Evolutionary conservation across 2,888 invertebrate species (phyloP).

Genomic region (Melanophora roralis): DNA sequence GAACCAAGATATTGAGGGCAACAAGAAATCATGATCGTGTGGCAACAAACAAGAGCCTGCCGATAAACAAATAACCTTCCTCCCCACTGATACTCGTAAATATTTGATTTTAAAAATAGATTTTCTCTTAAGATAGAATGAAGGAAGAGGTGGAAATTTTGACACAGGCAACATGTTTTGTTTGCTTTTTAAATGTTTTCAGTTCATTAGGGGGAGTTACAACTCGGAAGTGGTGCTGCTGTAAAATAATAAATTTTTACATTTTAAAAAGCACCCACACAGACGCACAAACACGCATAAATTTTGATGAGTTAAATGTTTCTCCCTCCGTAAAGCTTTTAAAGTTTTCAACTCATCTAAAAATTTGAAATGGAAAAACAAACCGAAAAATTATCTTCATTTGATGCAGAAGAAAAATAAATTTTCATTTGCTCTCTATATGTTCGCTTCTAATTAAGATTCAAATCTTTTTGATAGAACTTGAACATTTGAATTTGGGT

Average conservation of each 20-base stretch:
- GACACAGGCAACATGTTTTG: not conserved
- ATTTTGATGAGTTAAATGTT: not conserved
- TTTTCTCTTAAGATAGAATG: not conserved
- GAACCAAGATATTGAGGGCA: conserved; percentile 57
- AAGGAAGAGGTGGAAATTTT: not conserved
- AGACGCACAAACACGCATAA: not conserved
- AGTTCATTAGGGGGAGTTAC: conserved; percentile 14
- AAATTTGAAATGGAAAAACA: not conserved
- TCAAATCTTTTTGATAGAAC: not conserved
- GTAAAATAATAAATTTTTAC: not conserved
- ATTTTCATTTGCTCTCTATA: not conserved
- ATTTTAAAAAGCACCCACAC: conserved; percentile 12
- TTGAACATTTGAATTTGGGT: not conserved
- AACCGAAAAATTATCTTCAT: not conserved
- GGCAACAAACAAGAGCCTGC: conserved; percentile 27
- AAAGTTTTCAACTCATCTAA: not conserved
- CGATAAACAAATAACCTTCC: conserved; percentile 25
- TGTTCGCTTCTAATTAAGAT: not conserved
- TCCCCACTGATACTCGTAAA: conserved; percentile 9
- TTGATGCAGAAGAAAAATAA: not conserved
- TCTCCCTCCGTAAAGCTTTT: conserved; percentile 14
- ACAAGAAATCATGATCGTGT: conserved; percentile 42
- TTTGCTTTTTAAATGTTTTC: conserved; percentile 17
- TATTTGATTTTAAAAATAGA: conserved; percentile 36
- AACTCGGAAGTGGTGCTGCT: conserved; percentile 35